A percentile compares a stretch with the other conserved stretches of the same genome.
Conservation (phyloP, 1,140 invertebrate species). For the Euwallacea similis region DNA sequence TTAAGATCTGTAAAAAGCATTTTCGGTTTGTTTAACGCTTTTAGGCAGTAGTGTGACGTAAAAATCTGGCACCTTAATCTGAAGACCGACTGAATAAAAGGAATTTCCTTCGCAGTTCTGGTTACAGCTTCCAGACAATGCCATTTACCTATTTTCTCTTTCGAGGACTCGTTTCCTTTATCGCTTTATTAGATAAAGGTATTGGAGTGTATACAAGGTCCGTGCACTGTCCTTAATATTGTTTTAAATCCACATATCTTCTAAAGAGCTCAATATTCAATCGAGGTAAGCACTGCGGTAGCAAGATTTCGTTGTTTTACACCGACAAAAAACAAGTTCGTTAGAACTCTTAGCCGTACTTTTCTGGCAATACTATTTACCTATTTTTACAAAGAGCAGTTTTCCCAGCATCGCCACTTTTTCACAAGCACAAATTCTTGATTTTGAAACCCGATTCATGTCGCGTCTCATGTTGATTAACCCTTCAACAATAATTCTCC, state of each 20-base stretch:
- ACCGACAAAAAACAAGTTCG: neutral
- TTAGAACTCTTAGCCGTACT: constrained; percentile 7
- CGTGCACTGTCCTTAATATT: neutral
- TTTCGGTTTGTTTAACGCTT: constrained; percentile 47
- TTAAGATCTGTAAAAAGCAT: constrained; percentile 47
- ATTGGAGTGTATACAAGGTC: constrained; percentile 1
- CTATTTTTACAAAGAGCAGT: neutral
- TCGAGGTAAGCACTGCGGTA: neutral
- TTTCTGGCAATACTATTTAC: constrained; percentile 11
- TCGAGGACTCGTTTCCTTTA: neutral
- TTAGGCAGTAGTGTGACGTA: constrained; percentile 10
- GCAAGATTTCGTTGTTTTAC: neutral
- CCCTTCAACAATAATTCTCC: constrained; percentile 31
- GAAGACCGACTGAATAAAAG: too few relatives aligned
- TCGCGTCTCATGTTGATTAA: constrained; percentile 36
- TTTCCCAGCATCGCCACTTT: constrained; percentile 9
- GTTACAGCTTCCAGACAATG: neutral
- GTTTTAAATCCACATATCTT: constrained; percentile 4
- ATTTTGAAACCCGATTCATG: constrained; percentile 12
- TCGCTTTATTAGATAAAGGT: constrained; percentile 1
- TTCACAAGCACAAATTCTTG: constrained; percentile 21
- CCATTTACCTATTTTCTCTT: constrained; percentile 1
- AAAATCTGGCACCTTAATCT: neutral
- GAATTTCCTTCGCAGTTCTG: too few relatives aligned
- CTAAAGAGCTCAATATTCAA: constrained; percentile 6